Evolutionary conservation across 1,140 invertebrate species (phyloP), one percentile per base, ranked within the genome.

Genomic region (Listronotus bonariensis): DNA sequence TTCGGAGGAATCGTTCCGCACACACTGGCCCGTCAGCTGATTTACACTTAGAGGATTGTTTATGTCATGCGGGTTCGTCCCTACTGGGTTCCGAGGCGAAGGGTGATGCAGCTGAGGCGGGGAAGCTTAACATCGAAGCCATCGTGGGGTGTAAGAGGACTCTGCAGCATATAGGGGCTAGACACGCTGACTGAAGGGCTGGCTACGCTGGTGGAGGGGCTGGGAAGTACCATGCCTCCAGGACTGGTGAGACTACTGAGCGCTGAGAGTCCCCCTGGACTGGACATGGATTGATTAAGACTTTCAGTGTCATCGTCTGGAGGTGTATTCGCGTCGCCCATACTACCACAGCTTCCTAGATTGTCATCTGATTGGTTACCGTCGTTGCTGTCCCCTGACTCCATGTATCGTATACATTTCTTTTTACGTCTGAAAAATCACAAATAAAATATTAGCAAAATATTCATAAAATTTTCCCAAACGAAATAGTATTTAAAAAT

Each of bases 331-430:
- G 85, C 87, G 71, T 89, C 88, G 49, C 90, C 89, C 38, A 89
- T 90, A 60, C 88, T 89, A 48, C 87, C 88, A 61, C 86, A 88
- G 77, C 91, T 88, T 67, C 90, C 88, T 66, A 89, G 77, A 73
- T 91, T 91, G 68, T 93, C 91, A 75, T 91, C 89, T 60, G 88
- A 89, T 67, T 87, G 86, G 72, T 92, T 91, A 70, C 88, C 87
- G 72, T 86, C 86, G 77, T 85, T 82, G 76, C 86, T 80, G 77
- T 89, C 83, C 73, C 89, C 83, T 78, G 86, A 86, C 83, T 87
- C 89, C 88, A 95, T 90, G 82, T 96, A 97, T 67, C 95, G 90
- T 79, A 97, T 93, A 86, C 95, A 98, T 84, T 97, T 97, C 85
- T 98, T 98, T 87, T 98, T 98, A 85, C 95, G 92, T 85, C 95